These are phyloP conservation scores for Chloroceryle aenea DNA, from an alignment of 2,113 vertebrate species.

Conservation along the genomic window DNA sequence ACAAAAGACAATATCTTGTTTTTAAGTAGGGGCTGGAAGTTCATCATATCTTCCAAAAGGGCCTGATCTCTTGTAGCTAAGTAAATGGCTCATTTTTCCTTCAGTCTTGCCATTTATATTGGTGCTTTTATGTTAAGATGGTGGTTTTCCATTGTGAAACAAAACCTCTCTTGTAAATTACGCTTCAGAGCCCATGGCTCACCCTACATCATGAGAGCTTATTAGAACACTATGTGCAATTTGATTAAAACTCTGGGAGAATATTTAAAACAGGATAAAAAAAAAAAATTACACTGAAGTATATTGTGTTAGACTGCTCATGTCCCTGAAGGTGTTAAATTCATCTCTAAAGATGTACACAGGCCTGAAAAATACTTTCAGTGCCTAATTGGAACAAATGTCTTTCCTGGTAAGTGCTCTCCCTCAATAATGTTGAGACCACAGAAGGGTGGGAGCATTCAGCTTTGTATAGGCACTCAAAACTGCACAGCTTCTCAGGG, in stretches of 20 bases:
- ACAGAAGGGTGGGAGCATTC: not conserved
- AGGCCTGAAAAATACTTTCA: not conserved
- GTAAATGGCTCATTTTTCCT: not conserved
- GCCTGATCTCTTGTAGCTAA: not conserved
- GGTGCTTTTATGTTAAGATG: not conserved
- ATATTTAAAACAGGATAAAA: not conserved
- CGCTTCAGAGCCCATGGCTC: not conserved
- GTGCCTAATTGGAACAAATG: not conserved
- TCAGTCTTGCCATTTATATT: not conserved
- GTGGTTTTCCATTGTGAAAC: not conserved
- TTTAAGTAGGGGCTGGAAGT: not conserved
- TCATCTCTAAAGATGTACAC: not conserved
- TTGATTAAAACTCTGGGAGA: not conserved
- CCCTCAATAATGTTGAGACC: not conserved
- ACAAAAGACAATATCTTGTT: not conserved
- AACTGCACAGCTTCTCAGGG: not conserved
- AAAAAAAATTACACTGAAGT: not conserved
- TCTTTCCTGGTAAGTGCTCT: not conserved
- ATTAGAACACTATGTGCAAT: not conserved
- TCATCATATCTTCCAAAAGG: not conserved
- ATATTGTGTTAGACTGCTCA: not conserved
- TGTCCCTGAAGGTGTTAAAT: not conserved
- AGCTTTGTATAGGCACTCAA: not conserved
- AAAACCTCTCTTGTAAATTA: not conserved
- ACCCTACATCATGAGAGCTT: not conserved